Base-by-base conservation (phyloP, 2,113 vertebrate species). In the Leptodactylus fuscus region DNA sequence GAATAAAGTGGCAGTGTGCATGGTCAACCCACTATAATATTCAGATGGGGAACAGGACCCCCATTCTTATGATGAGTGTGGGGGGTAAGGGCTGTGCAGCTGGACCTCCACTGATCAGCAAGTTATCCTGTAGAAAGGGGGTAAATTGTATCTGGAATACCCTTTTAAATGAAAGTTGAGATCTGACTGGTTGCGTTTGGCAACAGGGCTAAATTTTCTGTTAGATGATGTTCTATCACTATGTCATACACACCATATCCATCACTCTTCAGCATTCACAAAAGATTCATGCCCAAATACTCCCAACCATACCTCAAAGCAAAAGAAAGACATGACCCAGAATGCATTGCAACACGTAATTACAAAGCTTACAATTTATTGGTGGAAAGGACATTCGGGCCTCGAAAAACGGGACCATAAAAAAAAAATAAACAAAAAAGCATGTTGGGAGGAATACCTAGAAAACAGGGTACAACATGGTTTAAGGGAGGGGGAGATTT, bases 301-400 rank as follows among this genome's bases (percentile, higher is more conserved):
- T 53, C 67, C 12, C 46, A 20, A n/a, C 34, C 51, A 27, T 3
- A 24, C 49, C 22, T 12, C n/a, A 15, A 60, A 20, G 36, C 6
- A 83, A 79, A 79, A 79, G 62, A 85, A 85, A 41, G 60, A 85
- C 83, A 79, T 46, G 83, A 85, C 83, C 8, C 83, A 71, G 49
- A 85, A 85, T 85, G 83, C 83, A 85, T 85, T 85, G 83, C 76
- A 78, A 85, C 83, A 85, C 75, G 65, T 85, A 85, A 85, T 85
- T 85, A 85, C 83, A 85, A 85, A 85, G 83, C 83, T 85, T 85
- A 85, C 83, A 85, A 71, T 85, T 85, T 85, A 85, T 85, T 85
- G 83, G 83, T 85, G 83, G 83, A 85, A 85, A 85, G 83, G 83
- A 85, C 83, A 85, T 51, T 85, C 24, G 75, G 83, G 46, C 83